Evolutionary conservation across 2,888 invertebrate genomes (phyloP).

Genomic region (Platerodrilus igneus): DNA sequence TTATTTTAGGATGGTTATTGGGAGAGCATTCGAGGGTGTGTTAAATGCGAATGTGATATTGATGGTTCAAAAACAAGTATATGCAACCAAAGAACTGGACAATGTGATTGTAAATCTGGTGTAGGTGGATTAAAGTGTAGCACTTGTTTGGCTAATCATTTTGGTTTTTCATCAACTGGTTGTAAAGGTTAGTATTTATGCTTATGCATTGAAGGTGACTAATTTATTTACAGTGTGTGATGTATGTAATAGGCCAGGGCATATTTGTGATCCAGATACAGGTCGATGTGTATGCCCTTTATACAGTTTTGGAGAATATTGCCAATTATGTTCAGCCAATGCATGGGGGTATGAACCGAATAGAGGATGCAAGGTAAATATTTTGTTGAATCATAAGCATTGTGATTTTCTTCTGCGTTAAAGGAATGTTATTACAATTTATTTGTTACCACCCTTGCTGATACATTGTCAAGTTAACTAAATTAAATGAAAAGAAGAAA

Average conservation of each 20-base stretch:
- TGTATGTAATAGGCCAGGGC: conserved; percentile 71
- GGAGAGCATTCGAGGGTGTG: conserved; percentile 74
- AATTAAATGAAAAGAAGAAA: too few relatives aligned
- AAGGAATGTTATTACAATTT: too few relatives aligned
- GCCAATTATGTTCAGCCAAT: conserved; percentile 74
- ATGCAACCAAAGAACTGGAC: conserved; percentile 73
- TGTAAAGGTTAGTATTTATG: conserved; percentile 63
- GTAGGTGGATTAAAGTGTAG: conserved; percentile 71
- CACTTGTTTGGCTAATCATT: conserved; percentile 68
- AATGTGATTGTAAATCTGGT: conserved; percentile 74
- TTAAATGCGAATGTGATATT: conserved; percentile 75
- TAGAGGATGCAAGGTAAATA: conserved; percentile 70
- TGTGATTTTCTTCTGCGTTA: too few relatives aligned
- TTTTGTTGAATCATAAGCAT: conserved; percentile 5
- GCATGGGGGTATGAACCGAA: conserved; percentile 72
- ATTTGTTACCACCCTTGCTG: too few relatives aligned
- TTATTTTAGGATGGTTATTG: conserved; percentile 74
- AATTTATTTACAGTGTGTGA: conserved; percentile 69
- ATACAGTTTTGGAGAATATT: conserved; percentile 76
- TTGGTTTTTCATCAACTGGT: conserved; percentile 70
- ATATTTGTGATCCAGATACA: conserved; percentile 82
- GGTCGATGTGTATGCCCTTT: conserved; percentile 92
- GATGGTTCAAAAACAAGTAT: conserved; percentile 60
- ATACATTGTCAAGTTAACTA: too few relatives aligned
- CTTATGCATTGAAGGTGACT: too few relatives aligned